A percentile compares a stretch with the other conserved stretches of the same genome.
Conservation (phyloP, 2,113 vertebrate species). For the Sinocyclocheilus maitianheensis region DNA sequence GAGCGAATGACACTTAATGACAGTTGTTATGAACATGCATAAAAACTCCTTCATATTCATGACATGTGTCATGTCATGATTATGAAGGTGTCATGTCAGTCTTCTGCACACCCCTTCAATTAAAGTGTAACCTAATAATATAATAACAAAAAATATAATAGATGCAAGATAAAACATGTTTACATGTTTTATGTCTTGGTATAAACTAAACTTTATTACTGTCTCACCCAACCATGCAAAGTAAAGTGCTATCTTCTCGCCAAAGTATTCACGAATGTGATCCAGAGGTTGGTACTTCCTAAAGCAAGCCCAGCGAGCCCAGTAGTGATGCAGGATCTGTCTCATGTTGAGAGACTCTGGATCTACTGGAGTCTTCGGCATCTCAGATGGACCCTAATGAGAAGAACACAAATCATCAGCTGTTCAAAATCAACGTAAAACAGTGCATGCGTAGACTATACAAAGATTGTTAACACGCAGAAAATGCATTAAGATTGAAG, state of each 20-base stretch:
- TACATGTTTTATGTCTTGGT: background rate
- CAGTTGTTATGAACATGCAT: too few relatives aligned
- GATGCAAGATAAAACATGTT: background rate
- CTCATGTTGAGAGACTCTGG: constrained; percentile 73
- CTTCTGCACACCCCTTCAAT: too few relatives aligned
- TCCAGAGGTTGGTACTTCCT: constrained; percentile 79
- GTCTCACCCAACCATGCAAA: constrained; percentile 71
- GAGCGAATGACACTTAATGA: too few relatives aligned
- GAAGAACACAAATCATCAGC: background rate
- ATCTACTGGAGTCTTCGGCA: constrained; percentile 59
- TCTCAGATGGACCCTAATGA: constrained; percentile 71
- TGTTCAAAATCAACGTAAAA: background rate
- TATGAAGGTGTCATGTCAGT: too few relatives aligned
- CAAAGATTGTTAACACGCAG: background rate
- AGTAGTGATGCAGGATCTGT: constrained; percentile 76
- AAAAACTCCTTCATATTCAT: too few relatives aligned
- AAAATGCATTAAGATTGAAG: background rate
- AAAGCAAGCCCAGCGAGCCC: constrained; percentile 74
- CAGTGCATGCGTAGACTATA: background rate
- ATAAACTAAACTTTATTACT: background rate
- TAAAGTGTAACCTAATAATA: too few relatives aligned
- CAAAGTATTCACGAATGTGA: constrained; percentile 72
- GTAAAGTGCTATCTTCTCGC: constrained; percentile 73
- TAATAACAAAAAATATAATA: too few relatives aligned
- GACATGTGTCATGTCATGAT: too few relatives aligned